A percentile compares a stretch with the other conserved stretches of the same genome.
These are phyloP conservation scores for Antennarius maculatus DNA, from an alignment of 2,797 vertebrate genomes.

Conservation along the genomic window DNA sequence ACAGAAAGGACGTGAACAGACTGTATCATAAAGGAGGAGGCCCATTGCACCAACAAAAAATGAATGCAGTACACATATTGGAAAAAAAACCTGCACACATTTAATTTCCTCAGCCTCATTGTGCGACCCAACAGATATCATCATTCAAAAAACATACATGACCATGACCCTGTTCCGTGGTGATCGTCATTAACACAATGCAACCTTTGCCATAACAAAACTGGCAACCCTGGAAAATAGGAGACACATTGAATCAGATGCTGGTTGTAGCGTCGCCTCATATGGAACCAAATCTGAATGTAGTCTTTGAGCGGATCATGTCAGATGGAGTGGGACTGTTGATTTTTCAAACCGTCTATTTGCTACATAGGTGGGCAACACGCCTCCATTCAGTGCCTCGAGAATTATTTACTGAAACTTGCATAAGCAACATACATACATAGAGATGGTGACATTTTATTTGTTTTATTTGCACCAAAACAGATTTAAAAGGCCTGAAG, in stretches of 20 bases:
- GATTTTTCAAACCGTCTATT: slow-evolving; percentile 45
- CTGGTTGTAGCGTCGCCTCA: background rate
- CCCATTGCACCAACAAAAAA: background rate
- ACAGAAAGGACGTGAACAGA: background rate
- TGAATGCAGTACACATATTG: background rate
- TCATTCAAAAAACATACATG: background rate
- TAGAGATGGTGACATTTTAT: background rate
- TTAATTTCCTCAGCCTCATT: background rate
- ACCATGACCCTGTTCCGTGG: background rate
- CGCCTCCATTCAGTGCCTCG: slow-evolving; percentile 20
- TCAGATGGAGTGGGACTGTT: slow-evolving; percentile 56
- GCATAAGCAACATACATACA: slow-evolving; percentile 1
- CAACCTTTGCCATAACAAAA: background rate
- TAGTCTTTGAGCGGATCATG: slow-evolving; percentile 17
- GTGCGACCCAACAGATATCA: background rate
- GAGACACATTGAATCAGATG: background rate
- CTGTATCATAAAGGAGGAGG: background rate
- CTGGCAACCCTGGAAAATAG: too few relatives aligned
- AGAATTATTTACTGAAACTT: slow-evolving; percentile 1
- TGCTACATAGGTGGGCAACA: slow-evolving; percentile 60
- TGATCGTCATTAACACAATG: background rate
- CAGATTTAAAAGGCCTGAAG: background rate
- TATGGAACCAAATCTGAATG: slow-evolving; percentile 20
- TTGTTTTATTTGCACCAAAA: background rate
- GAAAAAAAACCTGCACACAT: background rate